A percentile compares a stretch with the other conserved stretches of the same genome.
These are phyloP conservation scores for Crocallis elinguaria DNA, from an alignment of 2,888 invertebrate species.

Conservation along the genomic window DNA sequence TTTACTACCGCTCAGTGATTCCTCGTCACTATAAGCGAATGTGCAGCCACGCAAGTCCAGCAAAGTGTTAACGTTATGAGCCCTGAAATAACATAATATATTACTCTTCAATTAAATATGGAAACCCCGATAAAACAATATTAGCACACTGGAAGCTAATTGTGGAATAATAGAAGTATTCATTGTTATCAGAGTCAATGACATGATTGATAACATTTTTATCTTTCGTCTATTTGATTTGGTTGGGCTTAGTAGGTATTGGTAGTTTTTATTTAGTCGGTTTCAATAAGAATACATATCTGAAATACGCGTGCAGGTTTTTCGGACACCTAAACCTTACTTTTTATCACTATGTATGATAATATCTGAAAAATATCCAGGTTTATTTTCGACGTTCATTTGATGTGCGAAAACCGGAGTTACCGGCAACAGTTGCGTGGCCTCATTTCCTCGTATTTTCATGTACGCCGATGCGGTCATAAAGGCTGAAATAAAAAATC, in stretches of 20 bases:
- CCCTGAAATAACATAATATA: conserved; percentile 63
- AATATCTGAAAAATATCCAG: conserved; percentile 86
- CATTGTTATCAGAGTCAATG: conserved; percentile 58
- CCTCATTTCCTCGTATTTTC: conserved; percentile 68
- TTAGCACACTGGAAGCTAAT: conserved; percentile 56
- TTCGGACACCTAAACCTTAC: conserved; percentile 71
- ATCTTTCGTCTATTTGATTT: conserved; percentile 62
- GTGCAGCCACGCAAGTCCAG: conserved; percentile 84
- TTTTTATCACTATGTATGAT: conserved; percentile 85
- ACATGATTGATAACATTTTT: conserved; percentile 77
- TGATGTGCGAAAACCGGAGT: conserved; percentile 85
- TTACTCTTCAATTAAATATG: conserved; percentile 17
- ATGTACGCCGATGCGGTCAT: conserved; percentile 84
- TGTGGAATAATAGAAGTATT: conserved; percentile 66
- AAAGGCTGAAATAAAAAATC: conserved; percentile 76
- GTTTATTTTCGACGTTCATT: conserved; percentile 78
- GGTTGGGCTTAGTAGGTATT: conserved; percentile 1
- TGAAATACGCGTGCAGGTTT: too few species aligned
- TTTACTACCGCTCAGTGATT: conserved; percentile 84
- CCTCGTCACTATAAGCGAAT: conserved; percentile 82
- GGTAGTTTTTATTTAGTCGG: neutral
- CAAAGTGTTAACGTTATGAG: conserved; percentile 83
- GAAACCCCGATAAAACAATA: conserved; percentile 49
- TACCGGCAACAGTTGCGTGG: conserved; percentile 81
- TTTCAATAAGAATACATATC: neutral